Conservation (phyloP, 2,113 vertebrate species). For the Cyprichromis sp. region DNA sequence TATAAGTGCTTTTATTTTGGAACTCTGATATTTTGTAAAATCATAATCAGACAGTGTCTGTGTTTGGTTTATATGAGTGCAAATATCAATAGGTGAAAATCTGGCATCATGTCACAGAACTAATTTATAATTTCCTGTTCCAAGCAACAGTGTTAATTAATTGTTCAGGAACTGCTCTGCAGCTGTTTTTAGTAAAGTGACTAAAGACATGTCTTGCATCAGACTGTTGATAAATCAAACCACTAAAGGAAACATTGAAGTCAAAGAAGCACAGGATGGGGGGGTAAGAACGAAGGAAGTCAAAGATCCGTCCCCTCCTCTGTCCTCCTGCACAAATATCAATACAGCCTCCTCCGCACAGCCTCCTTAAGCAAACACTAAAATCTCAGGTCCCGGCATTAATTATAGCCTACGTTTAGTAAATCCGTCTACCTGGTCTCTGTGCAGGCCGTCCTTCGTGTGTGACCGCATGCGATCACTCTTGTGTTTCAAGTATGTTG, state of each 20-base stretch:
- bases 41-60: not conserved
- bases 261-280: not conserved
- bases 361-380: constrained; percentile 48
- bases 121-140: not conserved
- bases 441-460: not conserved
- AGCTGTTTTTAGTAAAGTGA: not conserved
- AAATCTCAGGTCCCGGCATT: not conserved
- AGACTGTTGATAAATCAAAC: not conserved
- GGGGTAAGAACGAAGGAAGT: not conserved
- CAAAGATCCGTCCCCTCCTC: not conserved
- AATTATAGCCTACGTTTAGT: not conserved
- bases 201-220: not conserved
- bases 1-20: not conserved
- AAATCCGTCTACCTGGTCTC: not conserved
- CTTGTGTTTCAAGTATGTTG: constrained; percentile 30
- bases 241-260: not conserved
- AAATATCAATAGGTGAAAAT: not conserved
- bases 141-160: not conserved
- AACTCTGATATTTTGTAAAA: not conserved
- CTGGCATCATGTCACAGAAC: not conserved
- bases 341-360: not conserved
- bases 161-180: not conserved
- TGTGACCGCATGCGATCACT: not conserved
- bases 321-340: constrained; percentile 9
- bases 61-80: not conserved